Conservation (phyloP, 2,888 invertebrate genomes). For the Drymonia ruficornis region DNA sequence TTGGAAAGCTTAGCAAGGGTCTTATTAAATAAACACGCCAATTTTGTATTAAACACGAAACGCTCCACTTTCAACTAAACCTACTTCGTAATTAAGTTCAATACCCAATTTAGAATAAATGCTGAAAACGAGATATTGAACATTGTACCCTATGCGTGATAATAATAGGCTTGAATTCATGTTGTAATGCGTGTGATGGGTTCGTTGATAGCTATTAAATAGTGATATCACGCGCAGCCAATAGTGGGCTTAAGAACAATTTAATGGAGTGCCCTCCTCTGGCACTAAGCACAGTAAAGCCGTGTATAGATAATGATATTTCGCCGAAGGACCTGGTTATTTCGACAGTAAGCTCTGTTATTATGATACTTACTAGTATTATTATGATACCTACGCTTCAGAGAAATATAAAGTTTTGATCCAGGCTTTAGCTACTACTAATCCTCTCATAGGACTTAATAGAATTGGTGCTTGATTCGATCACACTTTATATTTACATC, state of each 20-base stretch:
- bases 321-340: constrained; percentile 10
- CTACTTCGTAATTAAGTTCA: background rate
- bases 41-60: constrained; percentile 2
- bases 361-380: background rate
- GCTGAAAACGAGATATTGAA: background rate
- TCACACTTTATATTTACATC: too few relatives aligned
- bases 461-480: too few relatives aligned
- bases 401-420: background rate
- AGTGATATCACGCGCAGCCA: constrained; percentile 24
- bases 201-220: constrained; percentile 12
- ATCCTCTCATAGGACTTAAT: too few relatives aligned
- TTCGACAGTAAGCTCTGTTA: constrained; percentile 9
- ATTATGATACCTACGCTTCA: background rate
- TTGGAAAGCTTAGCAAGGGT: constrained; percentile 7
- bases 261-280: constrained; percentile 17
- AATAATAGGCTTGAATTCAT: constrained; percentile 4
- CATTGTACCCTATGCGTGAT: background rate
- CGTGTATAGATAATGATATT: constrained; percentile 9
- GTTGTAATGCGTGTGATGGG: background rate
- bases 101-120: background rate
- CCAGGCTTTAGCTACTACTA: too few relatives aligned
- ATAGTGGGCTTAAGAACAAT: constrained; percentile 19
- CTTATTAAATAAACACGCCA: constrained; percentile 13
- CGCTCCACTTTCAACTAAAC: constrained; percentile 4
- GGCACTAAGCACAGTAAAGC: constrained; percentile 3